Conservation (phyloP, 1,140 invertebrate species). For the Trachymyrmex septentrionalis region DNA sequence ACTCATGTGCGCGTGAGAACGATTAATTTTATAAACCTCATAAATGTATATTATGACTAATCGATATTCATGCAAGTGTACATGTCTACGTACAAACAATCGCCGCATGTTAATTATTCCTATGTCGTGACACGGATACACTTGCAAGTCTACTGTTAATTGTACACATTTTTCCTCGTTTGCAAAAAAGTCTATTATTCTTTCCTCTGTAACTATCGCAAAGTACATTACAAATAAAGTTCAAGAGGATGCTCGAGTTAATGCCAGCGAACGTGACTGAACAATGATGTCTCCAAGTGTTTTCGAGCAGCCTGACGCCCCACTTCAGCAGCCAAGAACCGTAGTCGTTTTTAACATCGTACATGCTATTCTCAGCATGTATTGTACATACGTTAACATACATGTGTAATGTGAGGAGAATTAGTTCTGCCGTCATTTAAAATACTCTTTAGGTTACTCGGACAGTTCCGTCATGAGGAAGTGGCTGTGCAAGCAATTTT, state of each 20-base stretch:
- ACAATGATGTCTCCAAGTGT: constrained; percentile 79
- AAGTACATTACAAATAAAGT: constrained; percentile 71
- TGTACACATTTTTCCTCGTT: constrained; percentile 32
- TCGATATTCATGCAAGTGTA: constrained; percentile 5
- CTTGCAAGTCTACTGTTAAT: constrained; percentile 17
- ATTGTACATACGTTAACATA: not conserved
- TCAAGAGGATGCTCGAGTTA: constrained; percentile 74
- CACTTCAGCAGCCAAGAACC: constrained; percentile 72
- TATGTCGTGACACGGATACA: not conserved
- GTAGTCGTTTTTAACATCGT: constrained; percentile 36
- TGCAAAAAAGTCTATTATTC: constrained; percentile 17
- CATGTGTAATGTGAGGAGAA: constrained; percentile 24
- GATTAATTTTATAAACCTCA: not conserved
- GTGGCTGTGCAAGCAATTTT: constrained; percentile 22
- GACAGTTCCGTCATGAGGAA: constrained; percentile 26
- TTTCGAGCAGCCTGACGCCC: constrained; percentile 56
- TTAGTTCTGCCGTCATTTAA: constrained; percentile 57
- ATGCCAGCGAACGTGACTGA: constrained; percentile 80
- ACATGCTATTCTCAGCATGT: constrained; percentile 37
- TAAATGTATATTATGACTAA: not conserved
- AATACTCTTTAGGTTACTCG: constrained; percentile 36
- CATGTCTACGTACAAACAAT: constrained; percentile 1
- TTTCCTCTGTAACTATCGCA: constrained; percentile 42
- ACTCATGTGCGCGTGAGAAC: not conserved
- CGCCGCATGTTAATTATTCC: constrained; percentile 37